Base-by-base conservation (phyloP, 2,797 vertebrate species). In the Rhinella marina region DNA sequence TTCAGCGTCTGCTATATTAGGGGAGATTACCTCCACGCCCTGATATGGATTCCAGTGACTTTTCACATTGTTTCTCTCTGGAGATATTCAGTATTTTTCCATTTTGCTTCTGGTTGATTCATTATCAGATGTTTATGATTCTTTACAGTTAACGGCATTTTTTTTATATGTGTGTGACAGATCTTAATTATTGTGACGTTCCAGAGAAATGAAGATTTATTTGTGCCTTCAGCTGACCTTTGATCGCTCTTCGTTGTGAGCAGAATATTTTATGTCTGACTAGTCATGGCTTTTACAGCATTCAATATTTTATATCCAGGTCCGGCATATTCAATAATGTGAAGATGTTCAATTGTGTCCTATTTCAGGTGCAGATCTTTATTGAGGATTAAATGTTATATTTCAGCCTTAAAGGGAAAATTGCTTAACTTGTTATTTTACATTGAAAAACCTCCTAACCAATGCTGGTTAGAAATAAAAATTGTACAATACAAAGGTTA, bases 11-110 rank as follows among this genome's bases (percentile, higher is more conserved):
- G 93, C 93, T 94, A 92, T 92, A 92, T 93, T 91, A 91, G 93
- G 94, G 93, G 92, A 92, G 93, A 94, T 94, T 94, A 90, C 92
- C 88, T 92, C 92, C 92, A 94, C 93, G 19, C 94, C 95, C 94
- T 94, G 92, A 91, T 93, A 82, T 81, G 56, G 76, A 72, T 75
- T 88, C 81, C 66, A 73, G 48, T 87, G 68, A 41, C 86, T 82
- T 87, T 75, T 64, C 72, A 11, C 59, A 32, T 64, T 52, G n/a
- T 82, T 82, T 76, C 70, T 64, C 72, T 50, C 21, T 32, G 1
- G n/a, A 41, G 87, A 85, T 80, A 50, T 75, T 54, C 77, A 19
- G 87, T 88, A 59, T 76, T 88, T 88, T 88, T 88, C 84, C 83
- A 88, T 88, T 86, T 88, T 88, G 59, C 59, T 77, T 27, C 66